Conservation (phyloP, 2,113 vertebrate genomes). For the Platysteira castanea region DNA sequence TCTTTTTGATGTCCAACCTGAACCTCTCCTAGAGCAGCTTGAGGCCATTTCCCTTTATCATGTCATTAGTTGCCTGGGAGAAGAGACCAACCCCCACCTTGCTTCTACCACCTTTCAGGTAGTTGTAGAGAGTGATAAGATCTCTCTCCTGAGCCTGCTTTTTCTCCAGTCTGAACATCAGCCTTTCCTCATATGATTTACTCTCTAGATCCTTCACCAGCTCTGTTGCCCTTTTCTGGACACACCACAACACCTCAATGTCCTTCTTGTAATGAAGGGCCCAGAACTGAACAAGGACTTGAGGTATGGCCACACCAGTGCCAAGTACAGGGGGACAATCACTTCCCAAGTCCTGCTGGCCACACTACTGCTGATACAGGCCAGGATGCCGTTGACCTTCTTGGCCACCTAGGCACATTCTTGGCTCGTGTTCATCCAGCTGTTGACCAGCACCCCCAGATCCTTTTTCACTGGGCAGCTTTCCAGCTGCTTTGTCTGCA, state of each 20-base stretch:
- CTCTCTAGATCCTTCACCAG: not conserved
- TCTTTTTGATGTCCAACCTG: not conserved
- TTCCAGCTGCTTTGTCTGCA: not conserved
- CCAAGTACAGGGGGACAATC: accelerated
- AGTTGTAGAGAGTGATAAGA: not conserved
- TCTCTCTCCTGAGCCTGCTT: not conserved
- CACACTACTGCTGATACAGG: not conserved
- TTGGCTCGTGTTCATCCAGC: not conserved
- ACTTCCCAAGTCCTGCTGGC: not conserved
- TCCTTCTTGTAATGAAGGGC: not conserved
- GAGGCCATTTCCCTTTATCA: not conserved
- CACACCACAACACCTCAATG: not conserved
- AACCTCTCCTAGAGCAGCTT: not conserved
- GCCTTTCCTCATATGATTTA: not conserved
- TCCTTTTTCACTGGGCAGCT: not conserved
- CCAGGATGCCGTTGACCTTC: not conserved
- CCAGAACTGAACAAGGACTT: not conserved
- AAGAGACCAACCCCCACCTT: not conserved
- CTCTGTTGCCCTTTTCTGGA: not conserved
- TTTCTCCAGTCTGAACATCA: not conserved
- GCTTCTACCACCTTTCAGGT: not conserved
- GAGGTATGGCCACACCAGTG: not conserved
- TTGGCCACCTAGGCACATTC: not conserved
- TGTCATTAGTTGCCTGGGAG: not conserved
- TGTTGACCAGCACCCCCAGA: no score